Percentiles rank a stretch among this genome's conserved stretches.
These are phyloP conservation scores for Paraescarpia echinospica DNA, from an alignment of 1,140 invertebrate species.

Conservation along the genomic window DNA sequence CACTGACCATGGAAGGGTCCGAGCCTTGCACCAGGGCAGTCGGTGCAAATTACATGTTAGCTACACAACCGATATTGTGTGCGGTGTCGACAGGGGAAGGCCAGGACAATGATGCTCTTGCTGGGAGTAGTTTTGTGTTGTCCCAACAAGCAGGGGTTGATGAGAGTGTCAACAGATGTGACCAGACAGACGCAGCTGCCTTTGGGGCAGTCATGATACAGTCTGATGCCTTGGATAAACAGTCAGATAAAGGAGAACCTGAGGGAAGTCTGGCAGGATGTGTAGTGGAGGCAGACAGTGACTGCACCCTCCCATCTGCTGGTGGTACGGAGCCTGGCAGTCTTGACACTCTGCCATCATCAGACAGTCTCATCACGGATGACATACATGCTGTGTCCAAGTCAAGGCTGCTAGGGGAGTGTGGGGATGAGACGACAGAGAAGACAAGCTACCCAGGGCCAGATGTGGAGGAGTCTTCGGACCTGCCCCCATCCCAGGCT, in stretches of 20 bases:
- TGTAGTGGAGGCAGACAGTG: background rate
- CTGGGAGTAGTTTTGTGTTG: background rate
- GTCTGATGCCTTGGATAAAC: background rate
- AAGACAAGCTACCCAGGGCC: background rate
- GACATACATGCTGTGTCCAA: background rate
- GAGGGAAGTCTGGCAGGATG: background rate
- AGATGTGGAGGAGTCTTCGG: background rate
- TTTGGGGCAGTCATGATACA: background rate
- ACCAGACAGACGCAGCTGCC: background rate
- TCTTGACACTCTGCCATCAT: background rate
- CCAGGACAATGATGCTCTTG: background rate
- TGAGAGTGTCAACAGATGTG: background rate
- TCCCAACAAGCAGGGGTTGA: background rate
- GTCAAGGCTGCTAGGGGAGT: background rate
- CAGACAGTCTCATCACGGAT: background rate
- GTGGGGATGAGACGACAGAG: background rate
- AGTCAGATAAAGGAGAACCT: background rate
- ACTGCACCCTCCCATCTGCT: background rate
- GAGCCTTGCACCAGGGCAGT: background rate
- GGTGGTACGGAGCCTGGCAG: background rate
- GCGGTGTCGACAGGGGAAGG: background rate
- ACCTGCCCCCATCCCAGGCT: background rate
- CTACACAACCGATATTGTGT: background rate
- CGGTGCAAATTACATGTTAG: background rate
- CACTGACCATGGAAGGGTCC: background rate